phyloP scores from a whole-genome alignment of 2,113 vertebrate species.

The Polyodon spathula region DNA sequence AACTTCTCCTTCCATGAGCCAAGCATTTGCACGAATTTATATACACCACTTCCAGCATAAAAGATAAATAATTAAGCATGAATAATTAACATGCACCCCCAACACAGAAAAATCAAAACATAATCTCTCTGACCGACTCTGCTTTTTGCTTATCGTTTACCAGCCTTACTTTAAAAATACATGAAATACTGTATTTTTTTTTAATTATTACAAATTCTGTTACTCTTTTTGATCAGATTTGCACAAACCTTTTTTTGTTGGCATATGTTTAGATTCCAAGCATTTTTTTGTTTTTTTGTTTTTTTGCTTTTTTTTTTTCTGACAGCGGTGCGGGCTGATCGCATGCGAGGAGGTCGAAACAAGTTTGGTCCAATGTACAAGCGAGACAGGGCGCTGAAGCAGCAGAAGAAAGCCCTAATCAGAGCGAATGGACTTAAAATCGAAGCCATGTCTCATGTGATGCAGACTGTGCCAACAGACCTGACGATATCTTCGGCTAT shows the following conservation, averaged over 20 bases:
- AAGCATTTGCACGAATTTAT: conserved; percentile 8
- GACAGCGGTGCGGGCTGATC: conserved; percentile 87
- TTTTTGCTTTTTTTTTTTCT: conserved; percentile 7
- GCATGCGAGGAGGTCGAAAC: conserved; percentile 94
- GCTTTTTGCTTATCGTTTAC: conserved; percentile 13
- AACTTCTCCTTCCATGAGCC: conserved; percentile 38
- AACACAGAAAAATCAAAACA: conserved; percentile 15
- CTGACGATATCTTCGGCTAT: conserved; percentile 92
- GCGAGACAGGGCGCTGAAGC: conserved; percentile 90
- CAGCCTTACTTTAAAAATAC: not conserved
- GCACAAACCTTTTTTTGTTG: no score
- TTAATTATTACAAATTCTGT: not conserved
- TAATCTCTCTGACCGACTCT: conserved; percentile 18
- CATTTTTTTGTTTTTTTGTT: conserved; percentile 3
- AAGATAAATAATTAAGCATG: conserved; percentile 63
- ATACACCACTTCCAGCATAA: conserved; percentile 8
- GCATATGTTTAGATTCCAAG: not conserved
- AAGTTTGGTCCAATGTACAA: conserved; percentile 99
- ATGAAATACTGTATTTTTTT: conserved; percentile 5
- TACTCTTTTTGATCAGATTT: no score
- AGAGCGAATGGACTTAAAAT: conserved; percentile 95
- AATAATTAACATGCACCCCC: conserved; percentile 59
- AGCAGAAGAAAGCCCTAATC: conserved; percentile 96
- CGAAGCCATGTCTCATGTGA: conserved; percentile 94
- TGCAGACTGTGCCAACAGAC: conserved; percentile 91